These are phyloP conservation scores for Mythimna lalbum DNA, from an alignment of 2,888 invertebrate species.

Conservation along the genomic window DNA sequence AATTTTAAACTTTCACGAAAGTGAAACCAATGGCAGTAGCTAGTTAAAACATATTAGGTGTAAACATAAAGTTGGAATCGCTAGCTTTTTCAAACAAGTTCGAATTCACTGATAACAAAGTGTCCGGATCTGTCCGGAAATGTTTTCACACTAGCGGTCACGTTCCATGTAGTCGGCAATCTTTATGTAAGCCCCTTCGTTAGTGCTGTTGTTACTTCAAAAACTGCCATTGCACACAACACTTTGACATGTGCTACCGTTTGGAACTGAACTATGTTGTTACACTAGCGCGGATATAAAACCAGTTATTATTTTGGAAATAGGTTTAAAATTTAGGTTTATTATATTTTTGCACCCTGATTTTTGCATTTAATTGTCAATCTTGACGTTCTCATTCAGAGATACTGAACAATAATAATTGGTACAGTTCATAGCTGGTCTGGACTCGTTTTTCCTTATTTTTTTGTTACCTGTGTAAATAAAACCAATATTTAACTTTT, in stretches of 20 bases:
- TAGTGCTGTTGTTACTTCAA: conserved; percentile 25
- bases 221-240: conserved; percentile 26
- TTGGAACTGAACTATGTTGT: conserved; percentile 8
- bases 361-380: background rate
- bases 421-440: background rate
- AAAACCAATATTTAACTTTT: no score
- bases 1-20: no score
- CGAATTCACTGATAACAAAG: conserved; percentile 19
- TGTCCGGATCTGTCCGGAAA: conserved; percentile 3
- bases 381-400: background rate
- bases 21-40: no score
- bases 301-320: background rate
- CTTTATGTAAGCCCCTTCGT: conserved; percentile 30
- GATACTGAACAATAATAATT: background rate
- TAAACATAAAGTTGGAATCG: conserved; percentile 6
- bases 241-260: conserved; percentile 8
- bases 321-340: background rate
- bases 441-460: background rate
- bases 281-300: background rate
- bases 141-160: conserved; percentile 15
- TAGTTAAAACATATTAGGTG: background rate
- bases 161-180: conserved; percentile 31
- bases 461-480: no score
- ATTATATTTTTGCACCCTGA: background rate
- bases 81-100: conserved; percentile 5